A percentile compares a stretch with the other conserved stretches of the same genome.
phyloP scores from a whole-genome alignment of 2,113 vertebrate species.

The Jaculus jaculus region DNA sequence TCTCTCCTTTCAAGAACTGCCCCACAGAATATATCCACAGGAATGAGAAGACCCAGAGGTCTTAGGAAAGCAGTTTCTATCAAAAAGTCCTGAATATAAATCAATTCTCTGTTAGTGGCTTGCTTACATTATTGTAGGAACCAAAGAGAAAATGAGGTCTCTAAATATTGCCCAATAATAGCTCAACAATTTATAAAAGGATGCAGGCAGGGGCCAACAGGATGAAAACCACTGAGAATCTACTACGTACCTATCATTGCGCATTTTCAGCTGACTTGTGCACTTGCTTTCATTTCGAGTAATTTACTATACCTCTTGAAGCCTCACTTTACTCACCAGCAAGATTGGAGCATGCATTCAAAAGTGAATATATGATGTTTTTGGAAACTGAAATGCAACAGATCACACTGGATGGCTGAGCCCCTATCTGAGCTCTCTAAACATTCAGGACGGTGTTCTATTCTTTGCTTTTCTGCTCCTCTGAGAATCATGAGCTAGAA shows the following conservation, averaged over 20 bases:
- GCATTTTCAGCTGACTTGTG: neutral
- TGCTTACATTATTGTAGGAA: slow-evolving; percentile 2
- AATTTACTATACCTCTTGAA: slow-evolving; percentile 8
- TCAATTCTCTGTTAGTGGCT: neutral
- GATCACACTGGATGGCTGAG: neutral
- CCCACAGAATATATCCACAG: neutral
- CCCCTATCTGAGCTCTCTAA: slow-evolving; percentile 33
- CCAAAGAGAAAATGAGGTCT: neutral
- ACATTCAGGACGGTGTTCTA: slow-evolving; percentile 58
- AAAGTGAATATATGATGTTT: neutral
- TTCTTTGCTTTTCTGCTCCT: slow-evolving; percentile 73
- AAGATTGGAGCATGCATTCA: slow-evolving; percentile 6
- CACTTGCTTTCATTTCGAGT: neutral
- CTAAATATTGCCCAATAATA: neutral
- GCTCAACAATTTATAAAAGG: neutral
- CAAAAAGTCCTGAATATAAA: neutral
- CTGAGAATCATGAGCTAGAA: slow-evolving; percentile 80
- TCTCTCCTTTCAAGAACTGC: neutral
- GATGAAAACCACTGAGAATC: neutral
- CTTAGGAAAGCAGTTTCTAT: neutral
- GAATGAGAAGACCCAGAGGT: neutral
- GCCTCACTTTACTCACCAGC: neutral
- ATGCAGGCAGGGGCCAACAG: neutral
- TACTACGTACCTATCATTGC: neutral
- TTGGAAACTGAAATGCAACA: neutral